A percentile compares a stretch with the other conserved stretches of the same genome.
Conservation (phyloP, 2,888 invertebrate genomes). For the Netelia fuscicornis region DNA sequence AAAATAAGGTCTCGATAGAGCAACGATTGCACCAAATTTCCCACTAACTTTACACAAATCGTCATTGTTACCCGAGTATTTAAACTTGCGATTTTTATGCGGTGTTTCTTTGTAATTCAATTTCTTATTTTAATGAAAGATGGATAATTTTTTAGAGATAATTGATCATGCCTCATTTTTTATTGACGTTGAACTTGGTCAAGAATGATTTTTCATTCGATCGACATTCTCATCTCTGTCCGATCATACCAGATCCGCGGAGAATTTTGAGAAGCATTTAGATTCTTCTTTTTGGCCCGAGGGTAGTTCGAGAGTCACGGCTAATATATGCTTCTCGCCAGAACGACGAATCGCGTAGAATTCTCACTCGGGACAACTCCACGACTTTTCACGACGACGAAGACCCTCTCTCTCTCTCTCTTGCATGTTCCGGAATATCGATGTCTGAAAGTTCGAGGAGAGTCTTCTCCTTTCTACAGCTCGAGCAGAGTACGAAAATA, state of each 20-base stretch:
- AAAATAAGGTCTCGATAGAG: no score
- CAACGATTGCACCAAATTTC: no score
- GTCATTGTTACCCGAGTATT: no score
- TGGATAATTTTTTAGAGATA: no score
- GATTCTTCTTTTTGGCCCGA: neutral
- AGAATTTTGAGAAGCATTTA: neutral
- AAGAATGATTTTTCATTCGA: no score
- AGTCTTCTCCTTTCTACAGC: neutral
- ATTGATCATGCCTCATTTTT: no score
- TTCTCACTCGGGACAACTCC: constrained; percentile 8
- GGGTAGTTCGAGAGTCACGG: neutral
- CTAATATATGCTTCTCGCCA: constrained; percentile 1
- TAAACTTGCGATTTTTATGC: no score
- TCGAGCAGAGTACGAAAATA: constrained; percentile 15
- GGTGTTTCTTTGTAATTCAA: no score
- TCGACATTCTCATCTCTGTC: neutral
- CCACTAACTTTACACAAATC: no score
- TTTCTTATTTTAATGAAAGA: no score
- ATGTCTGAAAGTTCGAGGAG: constrained; percentile 38
- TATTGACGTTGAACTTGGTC: no score
- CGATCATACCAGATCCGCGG: neutral
- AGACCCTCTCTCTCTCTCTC: neutral
- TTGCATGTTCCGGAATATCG: constrained; percentile 35
- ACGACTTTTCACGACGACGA: constrained; percentile 19
- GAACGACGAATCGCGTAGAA: neutral